Evolutionary conservation across 2,888 invertebrate genomes (phyloP).

Genomic region (Cephus rjabovi): DNA sequence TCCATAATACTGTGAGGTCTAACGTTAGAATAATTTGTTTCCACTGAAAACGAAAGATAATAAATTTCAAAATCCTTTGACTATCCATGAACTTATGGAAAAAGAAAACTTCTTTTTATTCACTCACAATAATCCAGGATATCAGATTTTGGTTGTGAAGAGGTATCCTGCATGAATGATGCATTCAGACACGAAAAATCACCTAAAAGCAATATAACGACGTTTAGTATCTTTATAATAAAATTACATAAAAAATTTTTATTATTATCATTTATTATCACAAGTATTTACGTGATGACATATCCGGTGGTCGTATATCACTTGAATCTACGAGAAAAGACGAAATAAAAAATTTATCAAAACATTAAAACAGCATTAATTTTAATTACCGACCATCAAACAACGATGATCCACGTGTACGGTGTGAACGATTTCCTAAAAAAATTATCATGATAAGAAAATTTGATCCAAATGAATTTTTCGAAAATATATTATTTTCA

Average conservation of each 20-base stretch:
- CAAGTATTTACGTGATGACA: neutral
- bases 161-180: constrained; percentile 10
- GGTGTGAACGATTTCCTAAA: neutral
- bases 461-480: neutral
- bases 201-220: neutral
- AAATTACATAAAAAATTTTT: neutral
- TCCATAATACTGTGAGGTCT: constrained; percentile 16
- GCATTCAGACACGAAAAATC: constrained; percentile 15
- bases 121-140: constrained; percentile 14
- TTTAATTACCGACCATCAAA: neutral
- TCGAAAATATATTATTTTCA: neutral
- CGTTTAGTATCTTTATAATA: neutral
- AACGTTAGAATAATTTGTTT: constrained; percentile 9
- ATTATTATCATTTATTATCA: neutral
- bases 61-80: neutral
- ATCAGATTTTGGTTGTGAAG: constrained; percentile 9
- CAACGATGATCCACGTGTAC: neutral
- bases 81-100: neutral
- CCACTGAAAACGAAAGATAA: constrained; percentile 7
- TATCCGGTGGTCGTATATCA: neutral
- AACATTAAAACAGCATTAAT: neutral
- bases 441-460: neutral
- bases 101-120: neutral
- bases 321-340: neutral
- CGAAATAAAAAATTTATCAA: neutral